Evolutionary conservation across 2,113 vertebrate species (phyloP), one percentile per base, ranked within the genome.

Genomic region (Potamarius usumacintae): DNA sequence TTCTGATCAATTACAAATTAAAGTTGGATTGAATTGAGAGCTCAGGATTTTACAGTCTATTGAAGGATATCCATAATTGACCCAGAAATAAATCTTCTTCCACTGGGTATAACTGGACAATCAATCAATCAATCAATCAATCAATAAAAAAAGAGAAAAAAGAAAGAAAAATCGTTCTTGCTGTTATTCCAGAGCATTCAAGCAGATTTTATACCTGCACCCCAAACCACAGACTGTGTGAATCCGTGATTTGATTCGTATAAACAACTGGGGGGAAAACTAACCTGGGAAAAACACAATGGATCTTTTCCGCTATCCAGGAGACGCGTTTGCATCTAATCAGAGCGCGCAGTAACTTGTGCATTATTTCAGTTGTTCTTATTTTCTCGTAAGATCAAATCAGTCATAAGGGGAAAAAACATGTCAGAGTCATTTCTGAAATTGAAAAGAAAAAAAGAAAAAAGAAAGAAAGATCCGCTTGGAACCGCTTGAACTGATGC

Each of bases 101-200:
- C 76, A 34, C 62, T 4, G 60, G 34, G 42, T 67, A 76, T 72
- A 53, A 79, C 22, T 63, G 48, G 57, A 17, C 7, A 85, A 76
- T 82, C 78, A 42, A 42, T 42, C 42, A 42, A 42, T 42, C 34
- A 42, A 42, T 42, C 34, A 42, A 42, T 42, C 42, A 42, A 42
- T 42, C 87, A 52, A 7, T 12, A 14, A 20, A 76, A 76, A 76
- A 30, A 50, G 12, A 53, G 10, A 55, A 8, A 18, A 42, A n/a
- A 79, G 18, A 57, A 9, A 18, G 15, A 57, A 14, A 77, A 58
- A 27, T 17, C 15, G n/a, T 25, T 30, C 77, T 79, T 17, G 12
- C 22, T 82, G 34, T 63, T 76, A 86, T 82, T 85, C 88, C 84
- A 57, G 14, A 55, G 20, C 52, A 65, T 57, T 65, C 57, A 72